Base-by-base conservation (phyloP, 2,888 invertebrate genomes). In the Ornithoptera priamus region DNA sequence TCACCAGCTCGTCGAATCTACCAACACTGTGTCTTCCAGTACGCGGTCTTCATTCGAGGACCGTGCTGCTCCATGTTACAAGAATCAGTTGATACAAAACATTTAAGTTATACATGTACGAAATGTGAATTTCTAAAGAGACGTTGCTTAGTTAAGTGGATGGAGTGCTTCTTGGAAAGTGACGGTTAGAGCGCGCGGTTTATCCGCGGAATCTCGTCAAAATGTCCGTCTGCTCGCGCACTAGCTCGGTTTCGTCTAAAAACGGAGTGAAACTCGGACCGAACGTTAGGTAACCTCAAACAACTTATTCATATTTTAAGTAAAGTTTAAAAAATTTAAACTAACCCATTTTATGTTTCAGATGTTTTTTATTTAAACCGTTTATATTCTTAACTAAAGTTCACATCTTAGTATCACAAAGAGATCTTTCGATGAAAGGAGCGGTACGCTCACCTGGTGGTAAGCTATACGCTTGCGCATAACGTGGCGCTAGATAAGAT, bases 121-220 rank as follows among this genome's bases (percentile, higher is more conserved):
- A 50, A 50, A 17, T 17, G 18, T 17, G 62, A 53, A 61, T 67
- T 67, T 61, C 50, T 61, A 67, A 67, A 56, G 42, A 56, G 46
- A 57, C 58, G 62, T 67, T 46, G 42, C 57, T n/a, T 56, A 20
- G 20, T 30, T 65, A 65, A 22, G 61, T 67, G 24, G 68, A 63
- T 36, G 63, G 58, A 63, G 46, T 58, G n/a, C 58, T 63, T 68
- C 62, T 63, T 12, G 22, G 68, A 50, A 63, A 30, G 50, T 36
- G 24, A 24, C 62, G 24, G 62, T 62, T 62, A 62, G 42, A 68
- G 36, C 58, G 57, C 30, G n/a, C 42, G n/a, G 61, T 50, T 68
- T 36, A 58, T 63, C 12, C 24, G 62, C 15, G 68, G 68, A 68
- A 68, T 68, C 68, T 58, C 58, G 62, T 68, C 58, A 59, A 68